A percentile compares a stretch with the other conserved stretches of the same genome.
phyloP scores from a whole-genome alignment of 30 jellyfish, hydroid and myxozoan species.

The Chrysaora quinquecirrha region DNA sequence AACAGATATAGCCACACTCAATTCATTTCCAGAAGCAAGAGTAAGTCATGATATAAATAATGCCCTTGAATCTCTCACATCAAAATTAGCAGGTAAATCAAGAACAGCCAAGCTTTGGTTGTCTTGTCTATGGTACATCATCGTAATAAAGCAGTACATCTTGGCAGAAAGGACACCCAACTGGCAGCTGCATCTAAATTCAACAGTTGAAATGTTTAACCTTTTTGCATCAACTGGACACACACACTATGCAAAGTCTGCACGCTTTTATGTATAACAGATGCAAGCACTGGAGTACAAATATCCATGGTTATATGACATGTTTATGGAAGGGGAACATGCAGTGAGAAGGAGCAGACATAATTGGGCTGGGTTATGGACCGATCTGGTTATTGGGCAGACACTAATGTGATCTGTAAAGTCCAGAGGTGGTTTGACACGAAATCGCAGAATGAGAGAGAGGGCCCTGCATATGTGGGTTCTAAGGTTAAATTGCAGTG shows the following conservation, averaged over 20 bases:
- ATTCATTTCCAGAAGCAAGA: not conserved
- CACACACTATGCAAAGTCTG: constrained; percentile 61
- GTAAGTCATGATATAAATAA: not conserved
- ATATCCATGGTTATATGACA: not conserved
- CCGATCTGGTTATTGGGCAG: constrained; percentile 67
- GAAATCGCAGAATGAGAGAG: constrained; percentile 67
- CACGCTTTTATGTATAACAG: constrained; percentile 50
- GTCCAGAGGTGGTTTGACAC: constrained; percentile 66
- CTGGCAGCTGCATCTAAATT: constrained; percentile 62
- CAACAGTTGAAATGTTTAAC: constrained; percentile 57
- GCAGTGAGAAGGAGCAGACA: constrained; percentile 7
- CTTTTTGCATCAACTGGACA: constrained; percentile 81
- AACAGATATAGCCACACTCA: not conserved
- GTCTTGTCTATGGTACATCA: constrained; percentile 32
- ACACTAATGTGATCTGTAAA: constrained; percentile 42
- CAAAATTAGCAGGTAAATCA: constrained; percentile 17
- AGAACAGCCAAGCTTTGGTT: constrained; percentile 74
- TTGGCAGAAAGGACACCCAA: constrained; percentile 72
- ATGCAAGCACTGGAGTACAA: constrained; percentile 14
- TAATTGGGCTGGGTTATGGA: constrained; percentile 54
- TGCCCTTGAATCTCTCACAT: not conserved
- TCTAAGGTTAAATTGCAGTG: constrained; percentile 16
- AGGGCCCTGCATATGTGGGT: constrained; percentile 42
- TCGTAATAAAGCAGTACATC: constrained; percentile 47
- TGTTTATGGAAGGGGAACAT: not conserved